Evolutionary conservation across 2,113 vertebrate species (phyloP), one percentile per base, ranked within the genome.

Genomic region (Antechinus flavipes): DNA sequence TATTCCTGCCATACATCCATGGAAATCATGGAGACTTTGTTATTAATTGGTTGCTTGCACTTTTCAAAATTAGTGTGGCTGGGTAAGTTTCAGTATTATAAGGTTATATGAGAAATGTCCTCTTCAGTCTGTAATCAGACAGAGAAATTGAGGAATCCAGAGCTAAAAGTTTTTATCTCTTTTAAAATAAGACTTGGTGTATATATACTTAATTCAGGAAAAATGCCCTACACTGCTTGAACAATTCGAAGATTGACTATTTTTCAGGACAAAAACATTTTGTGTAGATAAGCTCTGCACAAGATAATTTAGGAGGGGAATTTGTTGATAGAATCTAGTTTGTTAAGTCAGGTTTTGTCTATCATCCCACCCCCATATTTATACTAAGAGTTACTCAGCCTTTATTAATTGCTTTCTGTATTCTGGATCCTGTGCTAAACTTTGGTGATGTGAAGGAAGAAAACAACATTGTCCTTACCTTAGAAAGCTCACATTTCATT

Each of bases 331-430:
- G 94, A 94, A 30, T 47, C 95, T 93, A 89, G 25, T 14, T 30
- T 24, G 95, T 50, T 95, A 93, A 47, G 91, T 95, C 94, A 90
- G 23, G 61, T 91, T 94, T 95, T 54, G 55, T 84, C 50, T 50
- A 9, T 9, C 50, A 50, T 50, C 50, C 50, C 24, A 93, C 42
- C 49, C 56, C 0, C 68, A 5, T 84, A 19, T 84, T 84, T n/a
- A 84, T 84, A 84, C 68, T 22, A 22, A 16, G 16, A 84, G 12
- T n/a, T n/a, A n/a, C 30, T 76, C 30, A 84, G 68, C 68, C 1
- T 68, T 68, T 68, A 58, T 68, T 68, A n/a, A 68, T 30, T n/a
- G 35, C 5, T 84, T 84, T 84, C n/a, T 84, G 7, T 84, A 42
- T 84, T 16, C 68, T 84, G 68, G 16, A 26, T 16, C n/a, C 35